These are phyloP conservation scores for Buteo buteo DNA, from an alignment of 2,113 vertebrate species.

Conservation along the genomic window DNA sequence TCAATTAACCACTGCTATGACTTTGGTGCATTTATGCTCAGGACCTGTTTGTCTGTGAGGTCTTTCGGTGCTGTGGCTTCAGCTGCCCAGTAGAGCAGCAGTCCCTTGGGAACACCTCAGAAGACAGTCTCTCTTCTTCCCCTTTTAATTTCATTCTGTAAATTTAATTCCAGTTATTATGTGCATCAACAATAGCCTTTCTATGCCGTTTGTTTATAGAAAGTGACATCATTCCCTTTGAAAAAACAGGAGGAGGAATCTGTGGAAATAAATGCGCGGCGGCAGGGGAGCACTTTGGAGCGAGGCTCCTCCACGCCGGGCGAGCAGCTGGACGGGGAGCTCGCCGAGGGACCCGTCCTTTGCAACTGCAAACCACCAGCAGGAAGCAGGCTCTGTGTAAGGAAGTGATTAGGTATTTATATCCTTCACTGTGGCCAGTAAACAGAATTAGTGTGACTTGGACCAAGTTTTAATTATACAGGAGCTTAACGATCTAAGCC, in stretches of 20 bases:
- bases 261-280: background rate
- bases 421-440: constrained; percentile 65
- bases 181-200: background rate
- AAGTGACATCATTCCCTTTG: background rate
- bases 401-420: constrained; percentile 74
- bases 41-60: background rate
- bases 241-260: background rate
- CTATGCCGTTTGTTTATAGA: background rate
- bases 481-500: constrained; percentile 73
- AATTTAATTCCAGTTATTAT: background rate
- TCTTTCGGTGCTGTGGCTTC: background rate
- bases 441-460: constrained; percentile 67
- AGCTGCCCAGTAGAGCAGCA: background rate
- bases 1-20: background rate
- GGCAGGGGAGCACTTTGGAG: background rate
- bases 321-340: background rate
- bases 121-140: background rate
- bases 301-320: background rate
- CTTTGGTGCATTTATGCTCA: background rate
- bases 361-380: constrained; percentile 54
- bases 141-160: background rate
- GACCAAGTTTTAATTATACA: constrained; percentile 75
- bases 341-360: background rate
- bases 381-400: constrained; percentile 70
- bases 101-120: background rate